phyloP scores from a whole-genome alignment of 2,797 vertebrate genomes.

The Manis crassicaudata region DNA sequence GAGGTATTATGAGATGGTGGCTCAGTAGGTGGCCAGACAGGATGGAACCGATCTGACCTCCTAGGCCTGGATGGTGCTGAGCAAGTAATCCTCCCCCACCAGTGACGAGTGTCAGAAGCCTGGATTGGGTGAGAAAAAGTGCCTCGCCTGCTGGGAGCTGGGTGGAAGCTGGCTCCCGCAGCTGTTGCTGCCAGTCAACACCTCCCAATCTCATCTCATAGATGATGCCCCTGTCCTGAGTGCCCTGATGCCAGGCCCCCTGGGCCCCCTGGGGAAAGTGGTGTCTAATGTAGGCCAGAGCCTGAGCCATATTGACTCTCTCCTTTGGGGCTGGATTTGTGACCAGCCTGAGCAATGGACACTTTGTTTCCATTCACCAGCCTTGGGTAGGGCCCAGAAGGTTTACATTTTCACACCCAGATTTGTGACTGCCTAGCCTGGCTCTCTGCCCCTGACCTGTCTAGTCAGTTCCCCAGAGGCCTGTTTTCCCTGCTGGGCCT shows the following conservation, averaged over 20 bases:
- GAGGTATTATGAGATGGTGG: neutral
- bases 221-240: neutral
- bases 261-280: neutral
- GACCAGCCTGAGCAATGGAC: neutral
- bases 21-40: slow-evolving; percentile 69
- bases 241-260: neutral
- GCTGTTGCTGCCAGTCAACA: neutral
- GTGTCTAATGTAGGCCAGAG: neutral
- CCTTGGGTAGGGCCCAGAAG: slow-evolving; percentile 44
- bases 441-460: slow-evolving; percentile 30
- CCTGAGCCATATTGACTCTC: neutral
- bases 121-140: neutral
- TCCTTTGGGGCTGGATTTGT: neutral
- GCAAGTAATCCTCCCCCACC: neutral
- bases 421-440: slow-evolving; percentile 15
- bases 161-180: neutral
- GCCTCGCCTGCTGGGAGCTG: neutral
- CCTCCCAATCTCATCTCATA: neutral
- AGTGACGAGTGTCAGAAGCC: neutral
- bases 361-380: slow-evolving; percentile 71
- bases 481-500: slow-evolving; percentile 40
- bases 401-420: slow-evolving; percentile 65
- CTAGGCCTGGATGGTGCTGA: neutral
- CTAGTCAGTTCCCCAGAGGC: slow-evolving; percentile 51
- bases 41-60: neutral